Conservation (phyloP, 2,888 invertebrate genomes). For the Drosophila koepferae region DNA sequence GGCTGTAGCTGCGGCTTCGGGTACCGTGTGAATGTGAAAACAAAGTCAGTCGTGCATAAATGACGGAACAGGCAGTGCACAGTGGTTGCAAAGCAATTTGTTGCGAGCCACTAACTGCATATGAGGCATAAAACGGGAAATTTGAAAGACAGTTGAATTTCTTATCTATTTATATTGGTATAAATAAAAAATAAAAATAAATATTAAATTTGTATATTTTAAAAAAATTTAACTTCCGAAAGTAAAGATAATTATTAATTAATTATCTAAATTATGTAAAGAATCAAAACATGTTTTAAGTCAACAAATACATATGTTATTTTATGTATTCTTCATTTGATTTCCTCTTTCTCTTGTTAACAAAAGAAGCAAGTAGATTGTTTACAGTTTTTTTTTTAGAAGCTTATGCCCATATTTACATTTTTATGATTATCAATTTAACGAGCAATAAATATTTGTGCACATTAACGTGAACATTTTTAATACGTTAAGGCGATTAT, state of each 20-base stretch:
- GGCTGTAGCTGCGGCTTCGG: constrained; percentile 58
- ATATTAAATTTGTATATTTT: too few relatives aligned
- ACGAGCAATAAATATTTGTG: neutral
- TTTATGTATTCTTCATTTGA: neutral
- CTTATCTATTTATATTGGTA: too few relatives aligned
- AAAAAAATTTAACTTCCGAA: too few relatives aligned
- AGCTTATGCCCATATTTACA: neutral
- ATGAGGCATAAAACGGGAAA: neutral
- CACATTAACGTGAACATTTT: constrained; percentile 14
- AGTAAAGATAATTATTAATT: neutral
- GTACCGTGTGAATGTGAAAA: constrained; percentile 80
- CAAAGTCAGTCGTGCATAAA: constrained; percentile 82
- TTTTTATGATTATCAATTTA: constrained; percentile 25
- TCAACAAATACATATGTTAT: neutral
- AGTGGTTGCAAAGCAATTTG: constrained; percentile 47
- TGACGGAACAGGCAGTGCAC: constrained; percentile 72
- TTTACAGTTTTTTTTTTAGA: neutral
- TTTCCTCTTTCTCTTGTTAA: neutral
- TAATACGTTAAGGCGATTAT: constrained; percentile 31
- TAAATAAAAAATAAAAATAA: too few relatives aligned
- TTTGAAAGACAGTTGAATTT: neutral
- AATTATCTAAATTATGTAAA: neutral
- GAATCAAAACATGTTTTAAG: neutral
- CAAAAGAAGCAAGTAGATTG: neutral
- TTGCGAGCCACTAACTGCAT: neutral